Conservation (phyloP, 2,797 vertebrate species). For the Enteromius mattozi region DNA sequence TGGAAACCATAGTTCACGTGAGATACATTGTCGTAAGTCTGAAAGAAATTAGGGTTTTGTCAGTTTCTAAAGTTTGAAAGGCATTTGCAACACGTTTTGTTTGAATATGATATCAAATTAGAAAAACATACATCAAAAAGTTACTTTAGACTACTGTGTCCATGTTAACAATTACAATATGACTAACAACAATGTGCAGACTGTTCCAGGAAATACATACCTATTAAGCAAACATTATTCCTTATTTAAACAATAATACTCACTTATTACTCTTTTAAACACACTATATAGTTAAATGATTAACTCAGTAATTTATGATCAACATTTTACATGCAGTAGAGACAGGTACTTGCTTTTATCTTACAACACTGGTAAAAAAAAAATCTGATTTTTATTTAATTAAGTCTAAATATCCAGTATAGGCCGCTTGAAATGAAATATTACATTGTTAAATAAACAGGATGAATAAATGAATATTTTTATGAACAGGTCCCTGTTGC, state of each 20-base stretch:
- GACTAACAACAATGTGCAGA: not conserved
- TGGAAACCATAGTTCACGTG: constrained; percentile 72
- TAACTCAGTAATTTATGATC: not conserved
- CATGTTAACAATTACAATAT: not conserved
- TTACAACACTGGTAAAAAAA: not conserved
- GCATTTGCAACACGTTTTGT: not conserved
- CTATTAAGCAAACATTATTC: not conserved
- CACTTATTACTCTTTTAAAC: not conserved
- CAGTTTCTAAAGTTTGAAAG: not conserved
- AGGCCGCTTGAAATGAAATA: not conserved
- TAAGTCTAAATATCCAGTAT: not conserved
- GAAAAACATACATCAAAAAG: not conserved
- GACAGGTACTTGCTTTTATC: not conserved
- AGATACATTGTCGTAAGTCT: constrained; percentile 26
- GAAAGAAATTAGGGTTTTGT: constrained; percentile 3
- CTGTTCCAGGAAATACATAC: constrained; percentile 5
- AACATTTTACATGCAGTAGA: not conserved
- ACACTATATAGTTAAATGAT: not conserved
- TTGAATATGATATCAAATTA: not conserved
- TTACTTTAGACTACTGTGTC: not conserved
- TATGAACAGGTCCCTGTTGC: not conserved
- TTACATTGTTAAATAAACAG: not conserved
- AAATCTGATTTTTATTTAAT: not conserved
- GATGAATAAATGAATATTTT: not conserved
- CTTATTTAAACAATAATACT: not conserved